Conservation (phyloP, 2,888 invertebrate genomes). For the Archips crataeganus region DNA sequence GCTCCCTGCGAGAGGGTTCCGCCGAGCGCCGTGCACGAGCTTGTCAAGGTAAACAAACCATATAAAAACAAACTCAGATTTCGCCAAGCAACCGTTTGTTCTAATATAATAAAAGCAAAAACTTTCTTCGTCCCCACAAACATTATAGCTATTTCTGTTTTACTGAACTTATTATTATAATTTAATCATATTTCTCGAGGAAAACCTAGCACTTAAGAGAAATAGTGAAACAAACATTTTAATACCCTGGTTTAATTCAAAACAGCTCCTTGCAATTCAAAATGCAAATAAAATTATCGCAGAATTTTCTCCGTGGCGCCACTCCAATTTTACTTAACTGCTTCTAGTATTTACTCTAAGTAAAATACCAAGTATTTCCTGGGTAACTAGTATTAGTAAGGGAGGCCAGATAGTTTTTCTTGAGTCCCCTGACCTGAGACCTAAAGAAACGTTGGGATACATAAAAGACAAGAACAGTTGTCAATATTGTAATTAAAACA, state of each 20-base stretch:
- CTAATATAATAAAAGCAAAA: too few relatives aligned
- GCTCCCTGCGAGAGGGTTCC: too few relatives aligned
- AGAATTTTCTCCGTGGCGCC: slow-evolving; percentile 16
- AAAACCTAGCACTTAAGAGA: neutral
- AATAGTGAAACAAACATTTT: slow-evolving; percentile 9
- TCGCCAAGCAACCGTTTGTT: too few relatives aligned
- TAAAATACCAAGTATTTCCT: slow-evolving; percentile 38
- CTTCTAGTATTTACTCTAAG: slow-evolving; percentile 24
- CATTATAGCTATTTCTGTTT: too few relatives aligned
- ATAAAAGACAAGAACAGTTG: too few relatives aligned
- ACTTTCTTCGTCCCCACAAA: too few relatives aligned
- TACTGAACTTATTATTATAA: neutral
- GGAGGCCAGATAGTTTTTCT: neutral
- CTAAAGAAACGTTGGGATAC: too few relatives aligned
- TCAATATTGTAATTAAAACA: too few relatives aligned
- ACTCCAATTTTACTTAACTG: slow-evolving; percentile 32
- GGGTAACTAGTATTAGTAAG: slow-evolving; percentile 17
- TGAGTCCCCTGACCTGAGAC: too few relatives aligned
- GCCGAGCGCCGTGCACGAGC: too few relatives aligned
- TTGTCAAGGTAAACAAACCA: too few relatives aligned
- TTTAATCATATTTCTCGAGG: neutral
- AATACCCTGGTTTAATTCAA: slow-evolving; percentile 14
- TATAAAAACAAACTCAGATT: too few relatives aligned
- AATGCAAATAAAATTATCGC: slow-evolving; percentile 33
- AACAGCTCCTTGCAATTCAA: slow-evolving; percentile 23